A percentile compares a stretch with the other conserved stretches of the same genome.
Evolutionary conservation across 1,140 invertebrate genomes (phyloP).

Genomic region (Magallana gigas): DNA sequence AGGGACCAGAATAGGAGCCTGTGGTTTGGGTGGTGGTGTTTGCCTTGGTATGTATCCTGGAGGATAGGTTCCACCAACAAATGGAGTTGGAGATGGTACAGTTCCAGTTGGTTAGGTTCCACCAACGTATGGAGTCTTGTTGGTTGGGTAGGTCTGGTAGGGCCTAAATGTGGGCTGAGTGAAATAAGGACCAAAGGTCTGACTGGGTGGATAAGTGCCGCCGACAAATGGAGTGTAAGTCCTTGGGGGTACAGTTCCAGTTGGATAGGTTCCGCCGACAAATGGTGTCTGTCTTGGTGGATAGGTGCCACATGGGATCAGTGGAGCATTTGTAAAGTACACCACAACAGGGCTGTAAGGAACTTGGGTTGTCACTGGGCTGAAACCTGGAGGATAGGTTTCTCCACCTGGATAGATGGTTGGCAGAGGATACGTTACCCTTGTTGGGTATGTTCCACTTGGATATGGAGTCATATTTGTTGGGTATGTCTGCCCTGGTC

Average conservation of each 20-base stretch:
- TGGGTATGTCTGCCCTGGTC: slow-evolving; percentile 36
- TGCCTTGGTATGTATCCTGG: slow-evolving; percentile 19
- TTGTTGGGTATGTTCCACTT: slow-evolving; percentile 41
- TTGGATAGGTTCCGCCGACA: slow-evolving; percentile 34
- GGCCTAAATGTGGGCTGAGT: slow-evolving; percentile 21
- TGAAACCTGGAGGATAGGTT: slow-evolving; percentile 39
- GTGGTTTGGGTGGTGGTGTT: slow-evolving; percentile 40
- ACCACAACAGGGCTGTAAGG: slow-evolving; percentile 26
- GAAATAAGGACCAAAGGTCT: slow-evolving; percentile 1
- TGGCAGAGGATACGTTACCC: not conserved
- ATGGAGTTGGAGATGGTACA: slow-evolving; percentile 37
- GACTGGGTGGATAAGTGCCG: slow-evolving; percentile 25
- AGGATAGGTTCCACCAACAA: slow-evolving; percentile 42
- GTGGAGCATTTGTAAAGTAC: slow-evolving; percentile 17
- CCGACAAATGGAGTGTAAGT: slow-evolving; percentile 32
- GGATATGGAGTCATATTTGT: slow-evolving; percentile 54
- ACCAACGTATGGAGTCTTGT: slow-evolving; percentile 24
- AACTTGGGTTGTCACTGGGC: slow-evolving; percentile 10
- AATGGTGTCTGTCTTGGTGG: slow-evolving; percentile 24
- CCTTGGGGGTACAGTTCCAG: slow-evolving; percentile 32
- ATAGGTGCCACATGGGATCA: slow-evolving; percentile 37
- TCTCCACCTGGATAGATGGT: slow-evolving; percentile 32
- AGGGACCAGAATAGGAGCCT: not conserved
- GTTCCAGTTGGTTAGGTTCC: slow-evolving; percentile 39
- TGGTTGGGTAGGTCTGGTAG: slow-evolving; percentile 28